Base-by-base conservation (phyloP, 1,140 invertebrate species). In the Drosophila hydei region DNA sequence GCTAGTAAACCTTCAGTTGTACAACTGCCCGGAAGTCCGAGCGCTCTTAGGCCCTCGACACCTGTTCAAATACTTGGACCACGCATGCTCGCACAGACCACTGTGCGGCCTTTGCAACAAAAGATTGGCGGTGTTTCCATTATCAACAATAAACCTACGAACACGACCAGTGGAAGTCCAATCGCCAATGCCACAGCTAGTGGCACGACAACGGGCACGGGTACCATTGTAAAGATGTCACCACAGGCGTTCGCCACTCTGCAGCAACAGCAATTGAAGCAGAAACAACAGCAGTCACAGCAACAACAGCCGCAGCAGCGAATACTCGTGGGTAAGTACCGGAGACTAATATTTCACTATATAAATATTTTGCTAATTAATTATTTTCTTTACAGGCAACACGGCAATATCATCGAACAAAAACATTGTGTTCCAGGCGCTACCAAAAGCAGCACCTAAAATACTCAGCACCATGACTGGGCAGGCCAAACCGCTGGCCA, bases 141-240 rank as follows among this genome's bases (percentile, higher is more conserved):
- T 48, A 67, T 85, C 5, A 62, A 74, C 42, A 77, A 59, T 19
- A 85, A 81, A 43, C 21, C 79, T n/a, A 27, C 56, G n/a, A 36
- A 36, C 43, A 64, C 60, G 50, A 19, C 21, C 48, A 30, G 54
- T 25, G 43, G 45, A 16, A 55, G 36, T 33, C 25, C 68, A 1
- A 50, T 70, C 16, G 30, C 62, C 9, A 45, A 43, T 1, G 48
- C 58, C 12, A 63, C 72, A 16, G 36, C 21, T 14, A 72, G 51
- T 19, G 47, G 56, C 25, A 47, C 73, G 3, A 19, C 59, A 9
- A 45, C 50, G 1, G 48, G 61, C 9, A 68, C 72, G 0, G 75
- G 89, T 12, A 90, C 79, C 18, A 83, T 91, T 50, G 74, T 90
- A 0, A 89, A 88, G 68, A 91, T 91, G 90, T 91, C 90, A 2